Evolutionary conservation across 1,140 invertebrate species (phyloP).

Genomic region (Periplaneta americana): DNA sequence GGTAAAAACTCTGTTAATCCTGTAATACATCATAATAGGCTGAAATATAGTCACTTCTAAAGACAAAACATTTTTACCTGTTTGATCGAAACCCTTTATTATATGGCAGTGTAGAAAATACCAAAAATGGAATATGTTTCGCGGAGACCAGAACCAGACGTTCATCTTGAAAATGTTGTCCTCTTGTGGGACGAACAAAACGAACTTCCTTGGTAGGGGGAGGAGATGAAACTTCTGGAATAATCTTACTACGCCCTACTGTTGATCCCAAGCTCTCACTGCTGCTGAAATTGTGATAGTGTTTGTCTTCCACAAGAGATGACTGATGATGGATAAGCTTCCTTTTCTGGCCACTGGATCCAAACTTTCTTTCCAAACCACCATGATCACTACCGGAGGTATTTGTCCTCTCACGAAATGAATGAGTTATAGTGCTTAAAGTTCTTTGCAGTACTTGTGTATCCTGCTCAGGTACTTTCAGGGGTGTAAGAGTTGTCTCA

Average conservation of each 20-base stretch:
- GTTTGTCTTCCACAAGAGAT: constrained; percentile 46
- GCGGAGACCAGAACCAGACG: constrained; percentile 66
- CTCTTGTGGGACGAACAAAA: constrained; percentile 48
- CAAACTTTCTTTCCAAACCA: constrained; percentile 44
- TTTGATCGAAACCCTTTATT: constrained; percentile 56
- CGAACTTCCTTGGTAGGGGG: constrained; percentile 48
- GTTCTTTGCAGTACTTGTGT: not conserved
- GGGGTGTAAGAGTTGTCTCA: not conserved
- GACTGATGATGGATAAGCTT: constrained; percentile 46
- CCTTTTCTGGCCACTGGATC: constrained; percentile 45
- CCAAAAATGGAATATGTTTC: constrained; percentile 67
- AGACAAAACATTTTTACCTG: constrained; percentile 56
- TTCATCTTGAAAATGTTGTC: constrained; percentile 66
- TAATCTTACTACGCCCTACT: constrained; percentile 29
- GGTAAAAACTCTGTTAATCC: no score
- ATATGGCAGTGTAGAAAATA: constrained; percentile 80
- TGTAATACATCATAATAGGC: no score
- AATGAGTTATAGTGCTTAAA: not conserved
- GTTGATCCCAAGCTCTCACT: constrained; percentile 59
- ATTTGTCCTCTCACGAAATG: constrained; percentile 42
- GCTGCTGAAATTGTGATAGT: constrained; percentile 62
- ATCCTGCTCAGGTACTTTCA: constrained; percentile 9
- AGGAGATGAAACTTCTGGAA: constrained; percentile 37
- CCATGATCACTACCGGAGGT: constrained; percentile 51
- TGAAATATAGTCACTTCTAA: no score